Percentiles rank a stretch among this genome's conserved stretches.
Conservation (phyloP, 1,140 invertebrate genomes). For the Zaprionus ghesquierei region DNA sequence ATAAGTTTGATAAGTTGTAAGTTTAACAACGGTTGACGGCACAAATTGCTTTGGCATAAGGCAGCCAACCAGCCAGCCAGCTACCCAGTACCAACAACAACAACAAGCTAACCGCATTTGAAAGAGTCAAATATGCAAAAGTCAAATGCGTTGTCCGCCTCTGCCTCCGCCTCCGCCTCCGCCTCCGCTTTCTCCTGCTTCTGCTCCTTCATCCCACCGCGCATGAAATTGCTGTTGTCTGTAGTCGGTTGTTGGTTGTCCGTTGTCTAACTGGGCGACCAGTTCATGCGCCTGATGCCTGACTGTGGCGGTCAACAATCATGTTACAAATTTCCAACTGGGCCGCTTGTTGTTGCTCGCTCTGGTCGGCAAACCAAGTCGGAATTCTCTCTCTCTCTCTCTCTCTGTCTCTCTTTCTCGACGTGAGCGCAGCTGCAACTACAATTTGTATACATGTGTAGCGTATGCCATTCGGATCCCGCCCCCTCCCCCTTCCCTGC, state of each 20-base stretch:
- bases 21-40: constrained; percentile 76
- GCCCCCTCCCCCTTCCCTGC: background rate
- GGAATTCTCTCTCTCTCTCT: background rate
- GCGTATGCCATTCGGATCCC: constrained; percentile 1
- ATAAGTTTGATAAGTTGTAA: constrained; percentile 77
- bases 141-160: constrained; percentile 57
- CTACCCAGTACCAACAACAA: background rate
- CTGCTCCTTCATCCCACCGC: constrained; percentile 2
- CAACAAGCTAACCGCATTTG: constrained; percentile 45
- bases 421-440: constrained; percentile 52
- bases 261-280: background rate
- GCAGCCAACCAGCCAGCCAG: constrained; percentile 2
- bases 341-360: constrained; percentile 16
- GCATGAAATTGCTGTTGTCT: constrained; percentile 34
- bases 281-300: constrained; percentile 2
- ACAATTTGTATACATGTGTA: constrained; percentile 74
- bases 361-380: constrained; percentile 15
- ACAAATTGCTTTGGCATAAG: constrained; percentile 56
- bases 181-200: background rate
- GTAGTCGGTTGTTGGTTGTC: constrained; percentile 17
- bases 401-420: background rate
- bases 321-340: constrained; percentile 70
- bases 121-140: constrained; percentile 76
- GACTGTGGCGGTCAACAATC: constrained; percentile 49
- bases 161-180: background rate